Base-by-base conservation (phyloP, 2,797 vertebrate species). In the Cryptoprocta ferox region DNA sequence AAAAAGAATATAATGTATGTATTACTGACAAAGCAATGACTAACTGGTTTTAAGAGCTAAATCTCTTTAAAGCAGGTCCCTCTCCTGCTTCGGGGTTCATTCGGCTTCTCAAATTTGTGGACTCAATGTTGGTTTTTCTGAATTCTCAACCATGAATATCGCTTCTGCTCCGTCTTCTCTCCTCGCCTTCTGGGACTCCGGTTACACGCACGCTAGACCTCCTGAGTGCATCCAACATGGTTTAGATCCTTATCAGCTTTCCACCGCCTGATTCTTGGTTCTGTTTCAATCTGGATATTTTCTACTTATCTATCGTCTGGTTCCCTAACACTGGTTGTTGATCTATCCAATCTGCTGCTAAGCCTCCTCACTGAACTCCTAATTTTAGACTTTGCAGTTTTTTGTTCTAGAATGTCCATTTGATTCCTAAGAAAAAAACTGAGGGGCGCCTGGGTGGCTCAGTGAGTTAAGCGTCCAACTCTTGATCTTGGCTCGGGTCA, bases 361-460 rank as follows among this genome's bases (percentile, higher is more conserved):
- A 53, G 37, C 26, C 26, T 32, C 80, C 48, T 37, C 26, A 26
- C 5, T 75, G 26, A 79, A 56, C 39, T 82, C 63, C 48, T 78
- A 50, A 79, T 53, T 68, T 42, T 61, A 83, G 59, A 76, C 42
- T 81, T 0, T 45, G 7, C 30, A 37, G 24, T 50, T 78, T 92
- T 95, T 30, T 73, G 30, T 85, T 89, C 84, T 76, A 94, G 63
- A 88, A 84, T 63, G 78, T 80, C 26, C 79, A 37, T 56, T 37
- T 85, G 48, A 80, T 75, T 73, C 50, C 75, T 94, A 73, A 13
- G 59, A 88, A 45, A 83, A 79, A 53, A 68, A 16, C 28, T 65
- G 10, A 48, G 45, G 11, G 45, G 45, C 45, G 12, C 45, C 45
- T 48, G 45, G 45, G 45, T 50, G 50, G 50, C 48, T 48, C 12